A percentile compares a stretch with the other conserved stretches of the same genome.
These are phyloP conservation scores for Mustelus asterias DNA, from an alignment of 2,113 vertebrate genomes.

Conservation along the genomic window DNA sequence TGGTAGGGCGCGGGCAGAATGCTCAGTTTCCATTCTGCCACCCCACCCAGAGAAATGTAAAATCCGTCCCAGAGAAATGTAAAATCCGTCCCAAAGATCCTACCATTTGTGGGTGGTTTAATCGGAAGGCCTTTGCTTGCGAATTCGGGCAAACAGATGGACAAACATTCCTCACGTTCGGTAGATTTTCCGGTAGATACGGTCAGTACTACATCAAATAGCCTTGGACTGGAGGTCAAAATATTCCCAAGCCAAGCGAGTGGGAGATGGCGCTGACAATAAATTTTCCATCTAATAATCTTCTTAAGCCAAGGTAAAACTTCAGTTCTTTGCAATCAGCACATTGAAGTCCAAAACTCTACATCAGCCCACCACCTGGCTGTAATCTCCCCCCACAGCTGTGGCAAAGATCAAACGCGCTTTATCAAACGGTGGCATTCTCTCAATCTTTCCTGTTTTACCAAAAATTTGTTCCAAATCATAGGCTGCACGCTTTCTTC, in stretches of 20 bases:
- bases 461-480: conserved; percentile 33
- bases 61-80: background rate
- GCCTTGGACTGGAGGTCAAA: background rate
- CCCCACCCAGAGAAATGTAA: background rate
- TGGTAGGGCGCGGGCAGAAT: no score
- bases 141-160: background rate
- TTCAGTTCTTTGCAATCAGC: background rate
- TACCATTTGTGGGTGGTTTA: background rate
- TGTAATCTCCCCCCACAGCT: background rate
- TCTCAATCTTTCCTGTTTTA: background rate
- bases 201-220: background rate
- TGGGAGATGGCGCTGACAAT: background rate
- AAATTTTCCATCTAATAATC: background rate
- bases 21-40: no score
- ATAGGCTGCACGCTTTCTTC: conserved; percentile 23
- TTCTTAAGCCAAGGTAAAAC: background rate
- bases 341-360: background rate
- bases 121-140: background rate
- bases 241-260: no score
- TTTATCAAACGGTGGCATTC: background rate
- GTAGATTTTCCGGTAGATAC: background rate
- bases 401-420: conserved; percentile 9
- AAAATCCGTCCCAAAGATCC: background rate
- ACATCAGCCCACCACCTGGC: background rate
- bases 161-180: background rate